Percentiles rank a stretch among this genome's conserved stretches.
Evolutionary conservation across 2,888 invertebrate genomes (phyloP).

Genomic region (Perizoma flavofasciatum): DNA sequence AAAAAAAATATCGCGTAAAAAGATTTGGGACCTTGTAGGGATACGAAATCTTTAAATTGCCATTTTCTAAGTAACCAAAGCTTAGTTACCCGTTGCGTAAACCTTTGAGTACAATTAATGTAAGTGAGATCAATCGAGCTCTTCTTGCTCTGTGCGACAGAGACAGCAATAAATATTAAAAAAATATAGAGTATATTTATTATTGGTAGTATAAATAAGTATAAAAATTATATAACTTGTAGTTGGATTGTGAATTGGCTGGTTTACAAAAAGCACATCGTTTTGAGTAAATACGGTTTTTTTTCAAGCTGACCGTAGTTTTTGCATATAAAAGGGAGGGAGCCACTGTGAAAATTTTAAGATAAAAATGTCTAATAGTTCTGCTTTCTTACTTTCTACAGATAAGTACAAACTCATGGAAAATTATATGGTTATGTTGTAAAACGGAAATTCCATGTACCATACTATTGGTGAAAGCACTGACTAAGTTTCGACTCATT

Average conservation of each 20-base stretch:
- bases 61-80: conserved; percentile 57
- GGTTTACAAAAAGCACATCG: conserved; percentile 1
- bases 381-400: no score
- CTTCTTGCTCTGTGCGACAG: conserved; percentile 78
- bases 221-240: conserved; percentile 35
- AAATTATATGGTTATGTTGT: no score
- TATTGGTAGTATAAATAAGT: conserved; percentile 45
- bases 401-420: no score
- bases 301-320: no score
- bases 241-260: conserved; percentile 21
- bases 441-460: no score
- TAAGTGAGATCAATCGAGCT: conserved; percentile 77
- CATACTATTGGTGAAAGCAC: no score
- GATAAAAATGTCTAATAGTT: no score
- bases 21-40: conserved; percentile 53
- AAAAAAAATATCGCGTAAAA: conserved; percentile 19
- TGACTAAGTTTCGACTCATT: no score
- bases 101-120: conserved; percentile 55
- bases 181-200: conserved; percentile 47
- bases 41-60: conserved; percentile 41
- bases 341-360: no score
- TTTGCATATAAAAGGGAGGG: no score
- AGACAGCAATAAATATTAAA: conserved; percentile 77
- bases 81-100: conserved; percentile 40
- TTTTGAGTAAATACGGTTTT: no score